Base-by-base conservation (phyloP, 2,888 invertebrate genomes). In the Metacarcinus magister region DNA sequence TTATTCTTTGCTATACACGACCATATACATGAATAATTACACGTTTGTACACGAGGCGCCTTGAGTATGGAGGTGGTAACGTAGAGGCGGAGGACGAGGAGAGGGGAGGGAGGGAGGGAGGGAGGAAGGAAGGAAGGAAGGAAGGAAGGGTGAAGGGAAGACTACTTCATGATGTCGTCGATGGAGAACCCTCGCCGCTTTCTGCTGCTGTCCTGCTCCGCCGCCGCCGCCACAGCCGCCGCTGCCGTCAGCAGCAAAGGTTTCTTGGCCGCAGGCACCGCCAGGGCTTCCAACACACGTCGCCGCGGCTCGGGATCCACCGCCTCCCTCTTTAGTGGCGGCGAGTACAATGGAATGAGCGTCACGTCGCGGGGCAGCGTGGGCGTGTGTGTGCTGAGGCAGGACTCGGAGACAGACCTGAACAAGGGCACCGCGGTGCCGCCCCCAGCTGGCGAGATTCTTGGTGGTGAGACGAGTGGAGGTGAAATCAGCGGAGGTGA, bases 91-190 rank as follows among this genome's bases (percentile, higher is more conserved):
- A 28, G 92, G 92, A 16, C 46, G 28, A 54, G 92, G 28, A 48
- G 28, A 54, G 92, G 10, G n/a, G 28, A 54, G 54, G 16, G 13
- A 54, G 91, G 91, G 44, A 46, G 46, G 91, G 46, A n/a, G n/a
- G n/a, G n/a, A n/a, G 23, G 82, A 82, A 28, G 82, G 54, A 60
- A 32, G 23, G 48, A 93, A 39, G 28, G 93, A 13, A 32, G 16
- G 92, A 48, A 8, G 48, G 46, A 48, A 32, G 46, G 19, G 23
- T 8, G 13, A 48, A 23, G 67, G 94, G 87, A n/a, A 44, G n/a
- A 82, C 75, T 93, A 95, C 44, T 95, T 95, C 95, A 95, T 95
- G 82, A 95, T 95, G 75, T 95, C 95, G 23, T 95, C 95, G 94
- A 95, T 95, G 67, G 95, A 94, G 95, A 95, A 95, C 2, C 95